Percentiles rank a stretch among this genome's conserved stretches.
These are phyloP conservation scores for Cavia porcellus DNA, from an alignment of 2,113 vertebrate genomes.

Conservation along the genomic window DNA sequence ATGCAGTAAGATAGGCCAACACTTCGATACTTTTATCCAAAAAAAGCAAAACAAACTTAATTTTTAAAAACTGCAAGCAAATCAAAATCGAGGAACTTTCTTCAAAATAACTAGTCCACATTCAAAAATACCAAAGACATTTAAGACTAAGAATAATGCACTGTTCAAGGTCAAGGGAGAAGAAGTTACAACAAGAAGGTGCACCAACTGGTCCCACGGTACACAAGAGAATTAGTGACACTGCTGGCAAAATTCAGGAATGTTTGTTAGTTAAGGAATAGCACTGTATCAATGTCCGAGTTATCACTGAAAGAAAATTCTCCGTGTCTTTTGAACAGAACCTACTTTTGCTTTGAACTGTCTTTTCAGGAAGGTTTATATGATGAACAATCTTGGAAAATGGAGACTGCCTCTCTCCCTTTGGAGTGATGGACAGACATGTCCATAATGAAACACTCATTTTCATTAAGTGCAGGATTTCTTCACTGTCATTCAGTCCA, in stretches of 20 bases:
- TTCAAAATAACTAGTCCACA: background rate
- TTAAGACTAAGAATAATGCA: background rate
- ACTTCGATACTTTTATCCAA: slow-evolving; percentile 12
- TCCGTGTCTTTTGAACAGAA: background rate
- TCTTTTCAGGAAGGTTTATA: slow-evolving; percentile 5
- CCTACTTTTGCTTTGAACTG: background rate
- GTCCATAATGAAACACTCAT: background rate
- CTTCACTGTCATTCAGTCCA: background rate
- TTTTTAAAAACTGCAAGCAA: background rate
- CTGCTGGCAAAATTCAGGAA: background rate
- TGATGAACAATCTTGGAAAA: background rate
- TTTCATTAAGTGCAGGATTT: background rate
- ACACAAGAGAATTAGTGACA: background rate
- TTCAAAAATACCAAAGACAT: background rate
- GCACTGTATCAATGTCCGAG: background rate
- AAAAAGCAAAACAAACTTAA: background rate
- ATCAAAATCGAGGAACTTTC: background rate
- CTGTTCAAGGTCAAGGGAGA: background rate
- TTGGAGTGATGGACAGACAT: background rate
- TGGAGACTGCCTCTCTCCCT: background rate
- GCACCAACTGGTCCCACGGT: background rate
- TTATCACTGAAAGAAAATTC: background rate
- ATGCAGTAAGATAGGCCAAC: background rate
- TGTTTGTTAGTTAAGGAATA: background rate
- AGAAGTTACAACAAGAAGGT: background rate